Conservation (phyloP, 2,888 invertebrate genomes). For the Drosophila neoperkinsi region DNA sequence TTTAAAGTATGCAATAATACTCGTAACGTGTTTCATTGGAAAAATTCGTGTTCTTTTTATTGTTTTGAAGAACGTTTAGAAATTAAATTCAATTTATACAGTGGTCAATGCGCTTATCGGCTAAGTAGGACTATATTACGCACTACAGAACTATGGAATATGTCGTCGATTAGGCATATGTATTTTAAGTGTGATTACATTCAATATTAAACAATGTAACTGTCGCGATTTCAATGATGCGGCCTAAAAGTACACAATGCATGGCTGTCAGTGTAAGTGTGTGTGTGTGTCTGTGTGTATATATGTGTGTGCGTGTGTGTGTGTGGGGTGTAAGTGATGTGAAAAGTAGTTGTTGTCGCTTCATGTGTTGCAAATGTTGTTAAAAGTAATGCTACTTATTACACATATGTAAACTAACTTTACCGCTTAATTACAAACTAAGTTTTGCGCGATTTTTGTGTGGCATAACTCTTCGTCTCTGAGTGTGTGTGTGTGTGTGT, state of each 20-base stretch:
- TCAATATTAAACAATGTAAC: conserved; percentile 32
- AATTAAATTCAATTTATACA: conserved; percentile 61
- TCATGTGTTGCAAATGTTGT: conserved; percentile 22
- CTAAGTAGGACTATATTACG: conserved; percentile 47
- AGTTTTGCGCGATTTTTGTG: conserved; percentile 49
- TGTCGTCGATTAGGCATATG: conserved; percentile 17
- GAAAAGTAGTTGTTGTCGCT: conserved; percentile 55
- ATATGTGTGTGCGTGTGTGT: not conserved
- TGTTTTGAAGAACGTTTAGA: conserved; percentile 30
- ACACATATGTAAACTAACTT: conserved; percentile 24
- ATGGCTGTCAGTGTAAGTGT: conserved; percentile 1
- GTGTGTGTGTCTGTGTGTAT: not conserved
- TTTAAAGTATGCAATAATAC: conserved; percentile 26
- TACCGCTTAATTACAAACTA: conserved; percentile 47
- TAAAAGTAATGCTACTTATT: conserved; percentile 35
- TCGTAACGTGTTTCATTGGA: not conserved
- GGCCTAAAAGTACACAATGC: conserved; percentile 18
- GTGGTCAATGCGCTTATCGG: conserved; percentile 34
- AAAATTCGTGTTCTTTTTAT: conserved; percentile 38
- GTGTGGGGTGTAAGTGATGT: conserved; percentile 51
- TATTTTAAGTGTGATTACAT: conserved; percentile 22
- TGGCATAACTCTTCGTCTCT: conserved; percentile 17
- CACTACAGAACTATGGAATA: conserved; percentile 42
- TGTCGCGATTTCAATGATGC: conserved; percentile 22
- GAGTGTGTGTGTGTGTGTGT: conserved; percentile 5